Percentiles rank a stretch among this genome's conserved stretches.
These are phyloP conservation scores for Calameuta filiformis DNA, from an alignment of 2,888 invertebrate genomes.

Conservation along the genomic window DNA sequence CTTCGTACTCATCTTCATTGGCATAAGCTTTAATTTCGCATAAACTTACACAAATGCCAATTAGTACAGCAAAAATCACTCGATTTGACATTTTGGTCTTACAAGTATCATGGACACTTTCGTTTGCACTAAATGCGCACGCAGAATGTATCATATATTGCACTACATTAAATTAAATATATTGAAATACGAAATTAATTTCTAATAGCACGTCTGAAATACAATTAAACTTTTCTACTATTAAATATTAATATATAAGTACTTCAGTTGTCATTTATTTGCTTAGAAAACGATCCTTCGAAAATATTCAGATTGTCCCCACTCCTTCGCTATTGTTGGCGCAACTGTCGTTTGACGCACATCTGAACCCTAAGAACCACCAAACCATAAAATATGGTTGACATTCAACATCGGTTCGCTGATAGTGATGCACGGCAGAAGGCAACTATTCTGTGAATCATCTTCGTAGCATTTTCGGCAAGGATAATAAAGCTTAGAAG, in stretches of 20 bases:
- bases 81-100: not conserved
- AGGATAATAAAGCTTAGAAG: not conserved
- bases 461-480: not conserved
- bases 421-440: not conserved
- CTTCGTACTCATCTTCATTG: not conserved
- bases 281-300: not conserved
- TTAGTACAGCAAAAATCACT: not conserved
- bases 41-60: not conserved
- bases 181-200: not conserved
- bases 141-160: not conserved
- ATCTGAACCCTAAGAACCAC: not conserved
- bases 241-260: not conserved
- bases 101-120: not conserved
- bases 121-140: not conserved
- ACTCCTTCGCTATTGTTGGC: not conserved
- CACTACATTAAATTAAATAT: not conserved
- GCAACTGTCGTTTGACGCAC: not conserved
- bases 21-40: not conserved
- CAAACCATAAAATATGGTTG: not conserved
- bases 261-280: not conserved
- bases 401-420: not conserved
- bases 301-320: not conserved
- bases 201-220: not conserved
- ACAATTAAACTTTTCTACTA: not conserved
- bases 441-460: not conserved